Evolutionary conservation across 2,113 vertebrate species (phyloP).

Genomic region (Pongo pygmaeus): DNA sequence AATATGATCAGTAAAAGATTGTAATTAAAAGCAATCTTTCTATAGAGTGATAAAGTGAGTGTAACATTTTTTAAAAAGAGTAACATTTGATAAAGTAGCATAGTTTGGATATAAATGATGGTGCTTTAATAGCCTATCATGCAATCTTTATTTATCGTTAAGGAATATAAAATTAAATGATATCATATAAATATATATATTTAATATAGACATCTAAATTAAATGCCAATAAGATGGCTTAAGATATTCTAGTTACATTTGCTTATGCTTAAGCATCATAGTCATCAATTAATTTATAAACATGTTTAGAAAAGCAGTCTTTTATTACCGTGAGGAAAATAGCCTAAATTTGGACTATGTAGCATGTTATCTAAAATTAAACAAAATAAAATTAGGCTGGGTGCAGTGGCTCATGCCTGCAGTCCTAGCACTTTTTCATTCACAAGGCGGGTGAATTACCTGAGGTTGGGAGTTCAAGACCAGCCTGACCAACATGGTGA

Average conservation of each 20-base stretch:
- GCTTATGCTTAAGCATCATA: not conserved
- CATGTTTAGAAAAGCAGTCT: not conserved
- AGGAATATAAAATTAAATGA: slow-evolving; percentile 18
- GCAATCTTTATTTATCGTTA: not conserved
- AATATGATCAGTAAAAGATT: not conserved
- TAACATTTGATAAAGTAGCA: not conserved
- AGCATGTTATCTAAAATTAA: not conserved
- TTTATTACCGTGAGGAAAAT: not conserved
- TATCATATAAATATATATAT: not conserved
- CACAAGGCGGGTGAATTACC: too few species aligned
- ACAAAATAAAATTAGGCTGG: too few species aligned
- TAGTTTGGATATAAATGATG: not conserved
- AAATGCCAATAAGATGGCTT: not conserved
- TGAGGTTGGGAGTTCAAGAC: too few species aligned
- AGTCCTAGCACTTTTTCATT: too few species aligned
- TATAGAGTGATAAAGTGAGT: not conserved
- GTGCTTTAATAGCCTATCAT: not conserved
- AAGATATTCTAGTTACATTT: not conserved
- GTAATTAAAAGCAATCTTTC: not conserved
- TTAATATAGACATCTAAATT: not conserved
- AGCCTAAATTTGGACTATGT: not conserved
- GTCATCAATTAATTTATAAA: not conserved
- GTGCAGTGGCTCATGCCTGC: too few species aligned
- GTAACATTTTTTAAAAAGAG: not conserved
- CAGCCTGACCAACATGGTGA: too few species aligned